Conservation (phyloP, 2,113 vertebrate genomes). For the Elephantulus edwardii region DNA sequence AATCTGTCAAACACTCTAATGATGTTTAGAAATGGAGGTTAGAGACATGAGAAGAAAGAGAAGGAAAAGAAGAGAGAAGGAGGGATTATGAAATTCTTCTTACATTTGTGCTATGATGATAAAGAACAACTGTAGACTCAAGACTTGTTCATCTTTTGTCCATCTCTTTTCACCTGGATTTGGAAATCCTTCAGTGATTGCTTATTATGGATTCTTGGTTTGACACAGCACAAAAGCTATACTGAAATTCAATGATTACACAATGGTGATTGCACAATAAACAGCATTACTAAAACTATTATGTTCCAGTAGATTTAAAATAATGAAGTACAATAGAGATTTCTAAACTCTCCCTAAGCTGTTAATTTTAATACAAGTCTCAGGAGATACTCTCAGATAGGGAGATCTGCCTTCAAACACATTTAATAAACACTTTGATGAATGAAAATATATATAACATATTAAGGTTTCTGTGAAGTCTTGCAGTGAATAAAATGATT, state of each 20-base stretch:
- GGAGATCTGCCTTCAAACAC: background rate
- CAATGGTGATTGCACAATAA: background rate
- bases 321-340: background rate
- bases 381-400: background rate
- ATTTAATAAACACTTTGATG: background rate
- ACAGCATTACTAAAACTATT: background rate
- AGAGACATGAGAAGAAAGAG: background rate
- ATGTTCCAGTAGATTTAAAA: slow-evolving; percentile 1
- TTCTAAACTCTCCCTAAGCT: slow-evolving; percentile 1
- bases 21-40: background rate
- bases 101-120: background rate
- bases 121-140: background rate
- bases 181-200: slow-evolving; percentile 14
- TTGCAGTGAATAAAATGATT: background rate
- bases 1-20: background rate
- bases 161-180: background rate
- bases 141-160: background rate
- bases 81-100: background rate
- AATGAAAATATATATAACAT: background rate
- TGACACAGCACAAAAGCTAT: slow-evolving; percentile 1
- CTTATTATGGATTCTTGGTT: slow-evolving; percentile 25
- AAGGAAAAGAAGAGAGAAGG: too few relatives aligned
- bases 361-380: background rate
- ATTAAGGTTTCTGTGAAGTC: background rate
- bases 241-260: too few relatives aligned